phyloP scores from a whole-genome alignment of 2,888 invertebrate genomes.

The Lithophane leautieri region DNA sequence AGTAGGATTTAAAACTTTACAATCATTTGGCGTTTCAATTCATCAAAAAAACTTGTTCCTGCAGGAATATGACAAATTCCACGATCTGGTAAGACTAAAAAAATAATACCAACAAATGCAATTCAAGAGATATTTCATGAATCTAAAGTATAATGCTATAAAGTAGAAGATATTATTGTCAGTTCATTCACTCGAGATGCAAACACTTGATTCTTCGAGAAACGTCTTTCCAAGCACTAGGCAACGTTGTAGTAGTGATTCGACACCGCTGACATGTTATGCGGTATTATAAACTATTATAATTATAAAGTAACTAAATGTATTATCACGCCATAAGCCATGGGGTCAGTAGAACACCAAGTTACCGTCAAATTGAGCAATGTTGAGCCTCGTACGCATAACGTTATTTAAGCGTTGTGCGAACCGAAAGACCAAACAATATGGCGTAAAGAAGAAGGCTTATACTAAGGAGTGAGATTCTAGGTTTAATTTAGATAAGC shows the following conservation, averaged over 20 bases:
- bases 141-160: not conserved
- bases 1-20: not conserved
- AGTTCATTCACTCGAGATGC: not conserved
- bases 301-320: constrained; percentile 55
- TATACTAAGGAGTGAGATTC: not conserved
- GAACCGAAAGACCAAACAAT: constrained; percentile 29
- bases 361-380: constrained; percentile 59
- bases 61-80: not conserved
- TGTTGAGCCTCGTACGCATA: constrained; percentile 42
- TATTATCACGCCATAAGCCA: constrained; percentile 43
- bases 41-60: not conserved
- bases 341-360: constrained; percentile 61
- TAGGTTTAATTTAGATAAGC: not conserved
- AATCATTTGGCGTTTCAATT: not conserved
- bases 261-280: constrained; percentile 34
- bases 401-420: constrained; percentile 43
- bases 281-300: constrained; percentile 47
- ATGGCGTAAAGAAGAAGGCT: constrained; percentile 6
- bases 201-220: not conserved
- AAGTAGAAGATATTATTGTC: too few relatives aligned
- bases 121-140: not conserved
- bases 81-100: not conserved
- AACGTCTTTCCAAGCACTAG: not conserved
- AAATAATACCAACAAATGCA: not conserved
- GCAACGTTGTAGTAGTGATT: constrained; percentile 11